Conservation (phyloP, 2,888 invertebrate species). For the Dryomyza anilis region DNA sequence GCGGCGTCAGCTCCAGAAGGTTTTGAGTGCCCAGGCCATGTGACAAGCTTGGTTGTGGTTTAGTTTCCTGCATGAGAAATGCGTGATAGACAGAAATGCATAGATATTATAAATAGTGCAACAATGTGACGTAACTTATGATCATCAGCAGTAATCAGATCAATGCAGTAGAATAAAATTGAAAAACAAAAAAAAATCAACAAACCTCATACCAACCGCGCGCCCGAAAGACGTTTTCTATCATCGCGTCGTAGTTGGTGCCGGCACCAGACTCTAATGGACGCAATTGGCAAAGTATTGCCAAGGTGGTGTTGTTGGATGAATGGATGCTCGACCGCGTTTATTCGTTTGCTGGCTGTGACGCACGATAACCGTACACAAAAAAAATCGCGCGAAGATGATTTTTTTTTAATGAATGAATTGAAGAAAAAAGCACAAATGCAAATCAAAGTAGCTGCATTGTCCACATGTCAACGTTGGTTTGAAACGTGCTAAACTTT, state of each 20-base stretch:
- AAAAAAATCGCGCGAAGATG: no score
- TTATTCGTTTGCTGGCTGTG: no score
- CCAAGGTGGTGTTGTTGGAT: no score
- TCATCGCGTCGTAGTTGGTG: conserved; percentile 31
- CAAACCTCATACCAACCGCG: conserved; percentile 61
- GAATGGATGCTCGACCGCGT: no score
- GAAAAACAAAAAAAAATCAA: conserved; percentile 21
- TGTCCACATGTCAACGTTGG: no score
- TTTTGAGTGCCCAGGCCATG: conserved; percentile 64
- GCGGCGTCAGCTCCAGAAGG: conserved; percentile 64
- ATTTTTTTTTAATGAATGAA: no score
- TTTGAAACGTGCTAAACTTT: no score
- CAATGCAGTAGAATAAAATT: conserved; percentile 13
- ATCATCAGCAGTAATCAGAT: not conserved
- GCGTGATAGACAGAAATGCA: no score
- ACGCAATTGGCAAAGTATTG: no score
- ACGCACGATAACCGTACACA: no score
- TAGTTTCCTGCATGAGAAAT: conserved; percentile 56
- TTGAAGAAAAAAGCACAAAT: no score
- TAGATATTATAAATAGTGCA: not conserved
- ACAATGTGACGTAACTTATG: conserved; percentile 25
- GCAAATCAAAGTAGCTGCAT: no score
- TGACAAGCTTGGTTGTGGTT: conserved; percentile 46
- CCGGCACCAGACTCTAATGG: not conserved
- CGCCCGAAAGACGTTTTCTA: conserved; percentile 47